Percentiles rank a stretch among this genome's conserved stretches.
Conservation (phyloP, 2,888 invertebrate species). For the Drosophila ezoana region DNA sequence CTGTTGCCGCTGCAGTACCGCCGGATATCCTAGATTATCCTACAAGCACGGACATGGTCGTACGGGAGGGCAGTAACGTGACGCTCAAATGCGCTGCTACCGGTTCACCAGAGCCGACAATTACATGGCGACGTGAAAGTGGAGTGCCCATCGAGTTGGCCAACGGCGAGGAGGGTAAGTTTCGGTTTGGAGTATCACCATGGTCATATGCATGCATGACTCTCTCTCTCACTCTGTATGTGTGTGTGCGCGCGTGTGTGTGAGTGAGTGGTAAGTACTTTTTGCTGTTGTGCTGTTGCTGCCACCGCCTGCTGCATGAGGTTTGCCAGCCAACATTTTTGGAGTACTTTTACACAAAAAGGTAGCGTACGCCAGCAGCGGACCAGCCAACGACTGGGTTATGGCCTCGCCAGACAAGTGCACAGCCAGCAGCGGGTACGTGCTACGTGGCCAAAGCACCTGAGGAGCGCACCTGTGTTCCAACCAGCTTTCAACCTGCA, state of each 20-base stretch:
- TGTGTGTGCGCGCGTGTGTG: slow-evolving; percentile 15
- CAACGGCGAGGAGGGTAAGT: slow-evolving; percentile 89
- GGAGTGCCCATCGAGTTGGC: slow-evolving; percentile 90
- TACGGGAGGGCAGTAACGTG: slow-evolving; percentile 94
- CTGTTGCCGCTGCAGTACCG: slow-evolving; percentile 87
- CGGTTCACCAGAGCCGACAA: slow-evolving; percentile 93
- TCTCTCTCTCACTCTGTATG: slow-evolving; percentile 1
- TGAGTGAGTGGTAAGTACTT: slow-evolving; percentile 72
- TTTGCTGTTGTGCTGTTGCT: slow-evolving; percentile 60
- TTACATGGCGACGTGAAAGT: slow-evolving; percentile 95
- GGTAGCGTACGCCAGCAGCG: slow-evolving; percentile 32
- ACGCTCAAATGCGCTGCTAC: slow-evolving; percentile 94
- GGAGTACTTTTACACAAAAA: slow-evolving; percentile 78
- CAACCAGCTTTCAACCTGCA: slow-evolving; percentile 40
- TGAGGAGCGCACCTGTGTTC: slow-evolving; percentile 36
- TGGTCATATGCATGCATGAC: slow-evolving; percentile 48
- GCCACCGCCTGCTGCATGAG: slow-evolving; percentile 56
- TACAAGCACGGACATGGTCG: slow-evolving; percentile 94
- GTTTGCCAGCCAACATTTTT: slow-evolving; percentile 68
- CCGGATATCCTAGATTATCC: slow-evolving; percentile 94
- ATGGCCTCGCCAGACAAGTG: slow-evolving; percentile 54
- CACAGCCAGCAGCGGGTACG: slow-evolving; percentile 34
- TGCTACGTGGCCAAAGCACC: slow-evolving; percentile 47
- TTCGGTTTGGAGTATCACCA: slow-evolving; percentile 35
- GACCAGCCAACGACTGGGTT: slow-evolving; percentile 33